Conservation (phyloP, 2,113 vertebrate species). For the Calyptomena viridis region DNA sequence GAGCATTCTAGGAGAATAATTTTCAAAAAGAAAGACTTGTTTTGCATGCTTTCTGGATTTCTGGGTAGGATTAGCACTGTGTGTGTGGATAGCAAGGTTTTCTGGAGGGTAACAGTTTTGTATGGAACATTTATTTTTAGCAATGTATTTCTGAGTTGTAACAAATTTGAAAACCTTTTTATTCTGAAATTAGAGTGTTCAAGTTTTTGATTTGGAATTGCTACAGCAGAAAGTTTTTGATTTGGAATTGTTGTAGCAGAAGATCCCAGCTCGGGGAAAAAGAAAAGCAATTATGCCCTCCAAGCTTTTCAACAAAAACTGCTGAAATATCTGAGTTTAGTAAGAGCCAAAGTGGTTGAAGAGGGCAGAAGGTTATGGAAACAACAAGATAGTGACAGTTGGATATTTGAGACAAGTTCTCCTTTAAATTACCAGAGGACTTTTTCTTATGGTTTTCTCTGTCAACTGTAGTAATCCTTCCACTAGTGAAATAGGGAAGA, state of each 20-base stretch:
- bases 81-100: not conserved
- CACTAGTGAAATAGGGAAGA: not conserved
- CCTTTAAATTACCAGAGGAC: not conserved
- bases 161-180: not conserved
- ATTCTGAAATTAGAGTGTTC: not conserved
- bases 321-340: not conserved
- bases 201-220: not conserved
- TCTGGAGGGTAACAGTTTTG: not conserved
- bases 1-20: not conserved
- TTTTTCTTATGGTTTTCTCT: not conserved
- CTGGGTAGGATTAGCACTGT: not conserved
- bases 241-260: not conserved
- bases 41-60: not conserved
- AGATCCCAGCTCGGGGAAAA: not conserved
- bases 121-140: not conserved
- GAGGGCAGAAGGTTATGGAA: not conserved
- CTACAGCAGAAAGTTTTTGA: not conserved
- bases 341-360: not conserved
- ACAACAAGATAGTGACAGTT: not conserved
- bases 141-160: not conserved
- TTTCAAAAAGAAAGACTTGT: not conserved
- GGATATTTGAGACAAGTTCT: not conserved
- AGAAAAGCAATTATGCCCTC: not conserved
- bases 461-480: not conserved
- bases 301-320: not conserved